These are phyloP conservation scores for Pangasianodon hypophthalmus DNA, from an alignment of 2,113 vertebrate species.

Conservation along the genomic window DNA sequence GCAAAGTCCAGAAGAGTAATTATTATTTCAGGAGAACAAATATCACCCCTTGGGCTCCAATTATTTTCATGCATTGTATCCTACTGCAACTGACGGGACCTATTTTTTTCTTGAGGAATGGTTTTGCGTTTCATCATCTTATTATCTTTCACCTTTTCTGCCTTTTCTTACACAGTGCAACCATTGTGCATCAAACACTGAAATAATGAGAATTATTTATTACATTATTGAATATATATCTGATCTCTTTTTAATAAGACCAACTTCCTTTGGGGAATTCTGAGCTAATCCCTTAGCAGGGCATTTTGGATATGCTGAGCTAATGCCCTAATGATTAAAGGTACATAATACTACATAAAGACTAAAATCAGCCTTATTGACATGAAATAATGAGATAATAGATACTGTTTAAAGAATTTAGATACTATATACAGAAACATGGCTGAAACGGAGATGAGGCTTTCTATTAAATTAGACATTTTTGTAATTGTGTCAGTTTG, in stretches of 20 bases:
- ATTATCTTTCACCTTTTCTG: conserved; percentile 53
- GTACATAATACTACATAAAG: conserved; percentile 28
- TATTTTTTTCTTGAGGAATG: conserved; percentile 51
- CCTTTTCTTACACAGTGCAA: conserved; percentile 16
- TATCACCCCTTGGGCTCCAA: conserved; percentile 81
- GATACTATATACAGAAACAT: neutral
- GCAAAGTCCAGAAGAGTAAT: conserved; percentile 75
- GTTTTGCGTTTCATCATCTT: conserved; percentile 49
- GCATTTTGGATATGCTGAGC: neutral
- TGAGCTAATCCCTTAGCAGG: neutral
- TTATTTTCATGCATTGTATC: conserved; percentile 81
- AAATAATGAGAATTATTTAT: conserved; percentile 37
- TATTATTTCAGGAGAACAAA: conserved; percentile 81
- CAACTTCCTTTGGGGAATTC: neutral
- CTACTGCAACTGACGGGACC: conserved; percentile 67
- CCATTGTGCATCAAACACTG: conserved; percentile 30
- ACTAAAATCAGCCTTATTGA: conserved; percentile 23
- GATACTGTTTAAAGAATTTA: neutral
- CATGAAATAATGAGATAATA: conserved; percentile 35
- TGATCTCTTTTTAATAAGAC: conserved; percentile 12
- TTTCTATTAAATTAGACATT: conserved; percentile 2
- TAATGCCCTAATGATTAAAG: conserved; percentile 6
- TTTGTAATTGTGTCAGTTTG: conserved; percentile 21
- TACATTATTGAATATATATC: conserved; percentile 22
- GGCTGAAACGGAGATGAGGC: neutral